Conservation (phyloP, 2,113 vertebrate species). For the Misgurnus mizolepis region DNA sequence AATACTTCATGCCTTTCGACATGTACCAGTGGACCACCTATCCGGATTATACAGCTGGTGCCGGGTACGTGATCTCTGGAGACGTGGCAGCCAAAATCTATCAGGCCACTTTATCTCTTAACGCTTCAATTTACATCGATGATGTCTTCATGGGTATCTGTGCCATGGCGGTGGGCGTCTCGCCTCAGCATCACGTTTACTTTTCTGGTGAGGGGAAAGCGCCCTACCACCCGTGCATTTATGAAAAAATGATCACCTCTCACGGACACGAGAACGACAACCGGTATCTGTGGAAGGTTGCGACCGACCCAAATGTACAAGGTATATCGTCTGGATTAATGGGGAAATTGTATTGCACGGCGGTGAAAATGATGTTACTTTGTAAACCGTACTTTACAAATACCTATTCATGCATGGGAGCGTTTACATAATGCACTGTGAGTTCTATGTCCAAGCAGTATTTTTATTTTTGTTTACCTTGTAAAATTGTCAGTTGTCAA, state of each 20-base stretch:
- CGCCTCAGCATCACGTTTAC: conserved; percentile 83
- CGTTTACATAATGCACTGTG: conserved; percentile 76
- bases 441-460: conserved; percentile 19
- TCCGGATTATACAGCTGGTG: conserved; percentile 92
- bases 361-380: conserved; percentile 82
- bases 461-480: conserved; percentile 28
- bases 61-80: conserved; percentile 85
- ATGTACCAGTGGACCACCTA: conserved; percentile 91
- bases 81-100: conserved; percentile 88
- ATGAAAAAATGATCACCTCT: conserved; percentile 93
- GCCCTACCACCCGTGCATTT: conserved; percentile 89
- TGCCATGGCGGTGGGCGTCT: conserved; percentile 84
- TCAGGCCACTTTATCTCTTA: conserved; percentile 80
- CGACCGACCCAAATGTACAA: conserved; percentile 75
- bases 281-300: conserved; percentile 80
- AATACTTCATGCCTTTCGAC: conserved; percentile 85
- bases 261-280: conserved; percentile 85
- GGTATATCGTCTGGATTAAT: conserved; percentile 71
- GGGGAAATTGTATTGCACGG: conserved; percentile 80
- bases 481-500: conserved; percentile 11
- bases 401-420: conserved; percentile 85
- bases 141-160: conserved; percentile 98
- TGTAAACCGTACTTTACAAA: conserved; percentile 76
- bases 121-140: conserved; percentile 89
- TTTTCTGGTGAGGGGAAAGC: conserved; percentile 90